Evolutionary conservation across 2,113 vertebrate species (phyloP).

Genomic region (Channa argus): DNA sequence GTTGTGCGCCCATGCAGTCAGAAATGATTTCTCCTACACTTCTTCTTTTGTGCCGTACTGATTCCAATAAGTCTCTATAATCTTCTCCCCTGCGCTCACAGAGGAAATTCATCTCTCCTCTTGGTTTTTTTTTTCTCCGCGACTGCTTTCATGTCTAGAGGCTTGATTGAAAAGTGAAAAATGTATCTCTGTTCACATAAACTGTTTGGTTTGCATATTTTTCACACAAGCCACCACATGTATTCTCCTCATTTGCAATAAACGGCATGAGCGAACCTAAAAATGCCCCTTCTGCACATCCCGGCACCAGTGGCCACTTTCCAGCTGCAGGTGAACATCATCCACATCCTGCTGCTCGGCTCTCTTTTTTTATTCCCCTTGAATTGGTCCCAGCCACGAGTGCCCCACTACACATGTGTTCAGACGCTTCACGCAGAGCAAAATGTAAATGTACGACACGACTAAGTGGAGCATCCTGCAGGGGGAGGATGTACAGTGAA

Average conservation of each 20-base stretch:
- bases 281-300: slow-evolving; percentile 20
- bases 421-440: slow-evolving; percentile 34
- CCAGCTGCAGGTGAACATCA: slow-evolving; percentile 22
- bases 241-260: slow-evolving; percentile 59
- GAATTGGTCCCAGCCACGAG: slow-evolving; percentile 26
- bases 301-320: not conserved
- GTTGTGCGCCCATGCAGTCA: slow-evolving; percentile 1
- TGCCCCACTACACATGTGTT: slow-evolving; percentile 49
- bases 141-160: slow-evolving; percentile 44
- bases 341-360: slow-evolving; percentile 46
- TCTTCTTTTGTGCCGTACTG: slow-evolving; percentile 29
- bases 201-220: slow-evolving; percentile 41
- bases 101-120: slow-evolving; percentile 43
- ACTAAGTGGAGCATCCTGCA: slow-evolving; percentile 48
- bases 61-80: slow-evolving; percentile 56
- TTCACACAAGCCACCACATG: not conserved
- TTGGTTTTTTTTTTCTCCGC: slow-evolving; percentile 45
- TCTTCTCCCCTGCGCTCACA: slow-evolving; percentile 31
- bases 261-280: slow-evolving; percentile 45
- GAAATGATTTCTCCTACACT: slow-evolving; percentile 19
- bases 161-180: slow-evolving; percentile 67
- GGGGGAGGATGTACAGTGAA: slow-evolving; percentile 42
- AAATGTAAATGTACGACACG: slow-evolving; percentile 50
- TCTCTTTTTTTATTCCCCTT: slow-evolving; percentile 47
- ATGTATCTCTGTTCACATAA: slow-evolving; percentile 28